phyloP scores from a whole-genome alignment of 2,797 vertebrate species.

The Ceyx erithaca region DNA sequence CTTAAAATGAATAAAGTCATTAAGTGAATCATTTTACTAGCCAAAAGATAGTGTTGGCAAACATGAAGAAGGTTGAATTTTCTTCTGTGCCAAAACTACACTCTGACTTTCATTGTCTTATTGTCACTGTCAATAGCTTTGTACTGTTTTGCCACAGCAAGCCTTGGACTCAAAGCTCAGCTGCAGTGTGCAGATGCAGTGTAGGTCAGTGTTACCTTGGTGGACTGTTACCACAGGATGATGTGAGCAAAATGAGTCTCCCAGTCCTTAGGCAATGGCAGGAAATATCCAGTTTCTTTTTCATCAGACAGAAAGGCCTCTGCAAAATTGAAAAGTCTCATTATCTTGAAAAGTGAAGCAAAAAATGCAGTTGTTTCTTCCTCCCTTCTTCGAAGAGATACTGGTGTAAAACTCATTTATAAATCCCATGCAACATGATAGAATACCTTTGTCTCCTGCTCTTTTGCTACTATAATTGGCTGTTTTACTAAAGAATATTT shows the following conservation, averaged over 20 bases:
- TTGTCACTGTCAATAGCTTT: background rate
- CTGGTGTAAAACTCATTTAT: background rate
- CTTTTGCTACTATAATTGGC: background rate
- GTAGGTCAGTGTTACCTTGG: conserved; percentile 3
- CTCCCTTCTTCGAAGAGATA: background rate
- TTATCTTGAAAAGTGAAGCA: background rate
- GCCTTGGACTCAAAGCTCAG: conserved; percentile 13
- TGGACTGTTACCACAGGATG: conserved; percentile 45
- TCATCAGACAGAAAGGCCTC: background rate
- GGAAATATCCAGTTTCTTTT: background rate
- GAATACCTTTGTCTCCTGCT: background rate
- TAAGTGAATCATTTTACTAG: background rate
- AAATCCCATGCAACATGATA: background rate
- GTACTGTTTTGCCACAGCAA: conserved; percentile 1
- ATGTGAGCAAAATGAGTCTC: conserved; percentile 45
- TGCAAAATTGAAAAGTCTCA: background rate
- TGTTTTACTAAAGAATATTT: conserved; percentile 23
- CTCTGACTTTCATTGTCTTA: conserved; percentile 17
- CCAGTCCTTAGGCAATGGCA: background rate
- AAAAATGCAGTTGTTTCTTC: background rate
- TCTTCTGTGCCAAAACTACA: background rate
- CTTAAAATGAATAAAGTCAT: background rate
- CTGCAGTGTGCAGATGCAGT: conserved; percentile 41
- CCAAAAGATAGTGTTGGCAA: background rate
- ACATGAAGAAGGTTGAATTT: background rate